Evolutionary conservation across 64 coral and sea anemone genomes (phyloP), one percentile per base, ranked within the genome.

Genomic region (Montipora sp.): DNA sequence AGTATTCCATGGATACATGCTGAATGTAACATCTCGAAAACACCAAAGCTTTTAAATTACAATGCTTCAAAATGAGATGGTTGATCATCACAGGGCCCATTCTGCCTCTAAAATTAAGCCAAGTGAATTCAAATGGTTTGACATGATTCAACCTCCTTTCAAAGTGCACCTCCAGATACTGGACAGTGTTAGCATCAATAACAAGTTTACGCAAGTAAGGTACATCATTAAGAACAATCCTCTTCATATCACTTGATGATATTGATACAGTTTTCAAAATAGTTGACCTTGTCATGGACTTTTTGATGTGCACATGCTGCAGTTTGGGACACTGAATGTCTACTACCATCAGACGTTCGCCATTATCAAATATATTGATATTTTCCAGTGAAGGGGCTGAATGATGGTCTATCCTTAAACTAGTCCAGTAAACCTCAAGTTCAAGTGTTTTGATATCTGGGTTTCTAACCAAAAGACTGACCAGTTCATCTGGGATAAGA

Each of bases 251-350:
- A 43, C 87, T 51, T 27, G 91, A 81, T 68, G 15, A 89, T 44
- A 98, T 75, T 81, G 81, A 63, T 66, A 95, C 59, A 22, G 72
- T 87, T 77, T 93, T 98, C 55, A 95, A 71, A 68, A 91, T 89
- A 79, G 96, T 78, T 3, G 93, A 75, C 69, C 89, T 88, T 7
- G 92, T 79, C 60, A 93, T 80, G 2, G 93, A 80, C 60, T 94
- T 97, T 19, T 92, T 98, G 75, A 98, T 80, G 12, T 73, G 53
- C 11, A 98, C 19, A 46, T 43, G 55, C 73, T 78, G 77, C 2
- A 98, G 90, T 90, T 98, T 98, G 70, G 93, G 93, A 63, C 96
- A 95, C 4, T 86, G 75, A 72, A 98, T 61, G 59, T 98, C 96
- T 75, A 98, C 79, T 81, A 86, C 75, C 0, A 81, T 67, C 11